Evolutionary conservation across 2,888 invertebrate species (phyloP).

Genomic region (Lycophotia porphyrea): DNA sequence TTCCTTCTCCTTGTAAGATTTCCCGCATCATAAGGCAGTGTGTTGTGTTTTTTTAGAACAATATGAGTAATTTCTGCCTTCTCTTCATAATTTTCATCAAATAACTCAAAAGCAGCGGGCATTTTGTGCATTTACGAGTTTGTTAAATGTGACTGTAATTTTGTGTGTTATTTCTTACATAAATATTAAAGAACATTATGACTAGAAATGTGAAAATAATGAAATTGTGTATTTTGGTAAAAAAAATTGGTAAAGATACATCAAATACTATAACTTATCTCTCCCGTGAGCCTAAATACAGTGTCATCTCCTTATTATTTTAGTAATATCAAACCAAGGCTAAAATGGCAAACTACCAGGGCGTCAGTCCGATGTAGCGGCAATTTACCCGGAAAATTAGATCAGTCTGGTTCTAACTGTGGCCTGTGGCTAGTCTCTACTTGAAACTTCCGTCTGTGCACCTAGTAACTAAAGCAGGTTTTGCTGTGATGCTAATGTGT

Average conservation of each 20-base stretch:
- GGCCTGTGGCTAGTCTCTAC: slow-evolving; percentile 45
- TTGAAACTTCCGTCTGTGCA: slow-evolving; percentile 50
- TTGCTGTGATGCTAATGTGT: slow-evolving; percentile 63
- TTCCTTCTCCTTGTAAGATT: no score
- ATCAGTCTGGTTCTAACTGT: slow-evolving; percentile 57
- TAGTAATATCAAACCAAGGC: slow-evolving; percentile 7
- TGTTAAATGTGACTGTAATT: slow-evolving; percentile 9
- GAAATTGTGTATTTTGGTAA: neutral
- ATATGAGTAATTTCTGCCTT: no score
- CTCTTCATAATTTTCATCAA: slow-evolving; percentile 27
- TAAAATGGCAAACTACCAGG: slow-evolving; percentile 29
- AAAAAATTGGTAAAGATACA: neutral
- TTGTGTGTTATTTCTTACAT: neutral
- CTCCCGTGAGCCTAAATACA: neutral
- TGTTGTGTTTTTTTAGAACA: no score
- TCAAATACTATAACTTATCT: neutral
- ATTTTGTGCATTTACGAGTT: slow-evolving; percentile 22
- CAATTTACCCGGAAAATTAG: slow-evolving; percentile 64
- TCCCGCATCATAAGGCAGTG: no score
- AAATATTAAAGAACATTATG: neutral
- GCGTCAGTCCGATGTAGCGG: slow-evolving; percentile 45
- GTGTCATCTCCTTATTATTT: neutral
- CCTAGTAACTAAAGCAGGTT: slow-evolving; percentile 49
- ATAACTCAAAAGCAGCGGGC: slow-evolving; percentile 11
- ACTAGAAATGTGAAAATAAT: neutral